phyloP scores from a whole-genome alignment of 1,140 invertebrate species.

The Protaetia brevitarsis region DNA sequence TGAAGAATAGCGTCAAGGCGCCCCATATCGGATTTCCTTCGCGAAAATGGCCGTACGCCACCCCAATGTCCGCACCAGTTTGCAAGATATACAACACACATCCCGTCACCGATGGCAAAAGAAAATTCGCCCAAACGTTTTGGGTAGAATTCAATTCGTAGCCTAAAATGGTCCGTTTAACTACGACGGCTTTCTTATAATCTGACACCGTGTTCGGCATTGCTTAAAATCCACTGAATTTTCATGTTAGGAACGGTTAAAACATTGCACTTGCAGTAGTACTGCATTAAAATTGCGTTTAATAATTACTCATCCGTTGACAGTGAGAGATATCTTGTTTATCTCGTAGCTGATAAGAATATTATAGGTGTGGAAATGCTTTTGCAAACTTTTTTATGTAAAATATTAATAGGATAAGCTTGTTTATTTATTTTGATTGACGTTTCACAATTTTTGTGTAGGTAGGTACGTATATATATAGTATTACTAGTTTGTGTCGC shows the following conservation, averaged over 20 bases:
- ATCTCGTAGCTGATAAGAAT: too few relatives aligned
- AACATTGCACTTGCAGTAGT: not conserved
- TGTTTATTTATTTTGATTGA: too few relatives aligned
- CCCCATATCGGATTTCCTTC: conserved; percentile 53
- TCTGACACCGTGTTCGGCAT: conserved; percentile 3
- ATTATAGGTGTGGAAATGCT: too few relatives aligned
- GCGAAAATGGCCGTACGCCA: conserved; percentile 51
- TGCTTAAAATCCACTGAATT: not conserved
- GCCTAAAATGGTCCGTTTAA: conserved; percentile 35
- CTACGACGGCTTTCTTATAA: conserved; percentile 21
- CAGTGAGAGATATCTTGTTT: too few relatives aligned
- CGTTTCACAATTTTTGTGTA: too few relatives aligned
- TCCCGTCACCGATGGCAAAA: conserved; percentile 49
- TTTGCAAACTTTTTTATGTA: too few relatives aligned
- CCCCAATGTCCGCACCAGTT: conserved; percentile 51
- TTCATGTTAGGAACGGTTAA: not conserved
- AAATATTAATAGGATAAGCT: too few relatives aligned
- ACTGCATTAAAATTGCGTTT: not conserved
- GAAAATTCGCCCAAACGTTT: conserved; percentile 51
- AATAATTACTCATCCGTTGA: too few relatives aligned
- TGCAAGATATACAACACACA: conserved; percentile 51
- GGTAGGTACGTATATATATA: too few relatives aligned
- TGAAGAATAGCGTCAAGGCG: conserved; percentile 49
- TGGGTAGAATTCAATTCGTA: conserved; percentile 47
- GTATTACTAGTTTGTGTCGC: too few relatives aligned